Evolutionary conservation across 2,888 invertebrate species (phyloP), one percentile per base, ranked within the genome.

Genomic region (Trissoscelio sp.): DNA sequence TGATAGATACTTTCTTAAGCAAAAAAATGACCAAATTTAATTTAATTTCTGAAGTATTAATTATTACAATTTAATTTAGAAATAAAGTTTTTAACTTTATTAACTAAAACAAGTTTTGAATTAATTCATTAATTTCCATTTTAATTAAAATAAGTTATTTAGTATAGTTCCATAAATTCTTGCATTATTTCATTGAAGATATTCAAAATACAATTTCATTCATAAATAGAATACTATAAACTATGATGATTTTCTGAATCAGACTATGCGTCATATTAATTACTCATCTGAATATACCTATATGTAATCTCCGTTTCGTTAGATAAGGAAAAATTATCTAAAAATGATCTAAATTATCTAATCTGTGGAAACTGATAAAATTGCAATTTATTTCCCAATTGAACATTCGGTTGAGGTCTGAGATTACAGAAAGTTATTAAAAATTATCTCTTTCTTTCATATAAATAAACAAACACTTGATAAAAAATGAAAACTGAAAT

Each of bases 281-380:
- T 72, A 60, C 60, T 72, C 72, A 60, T 51, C 60, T 60, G 4
- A 6, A 20, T 62, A 16, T 46, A 44, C 6, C 31, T 62, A 62
- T 3, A 37, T 48, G 6, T 1, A 34, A 3, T 37, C 37, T 2
- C 16, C 11, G n/a, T n/a, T 44, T 1, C 3, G 16, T 14, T 16
- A 31, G 48, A 37, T 20, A 22, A 64, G 31, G 18, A 64, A 20
- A 31, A 1, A 31, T 58, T n/a, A n/a, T n/a, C n/a, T n/a, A n/a
- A n/a, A 24, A 24, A 24, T 24, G 9, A 14, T 28, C 12, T 11
- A 22, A 51, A 18, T 22, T 70, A 60, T 60, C 60, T 72, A 72
- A 72, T 72, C 60, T 51, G 39, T 22, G 2, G 2, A 44, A 34
- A 51, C 7, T 31, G 58, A 70, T 70, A 70, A 48, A 70, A 12